Base-by-base conservation (phyloP, 2,888 invertebrate species). In the Macrophya annulata region DNA sequence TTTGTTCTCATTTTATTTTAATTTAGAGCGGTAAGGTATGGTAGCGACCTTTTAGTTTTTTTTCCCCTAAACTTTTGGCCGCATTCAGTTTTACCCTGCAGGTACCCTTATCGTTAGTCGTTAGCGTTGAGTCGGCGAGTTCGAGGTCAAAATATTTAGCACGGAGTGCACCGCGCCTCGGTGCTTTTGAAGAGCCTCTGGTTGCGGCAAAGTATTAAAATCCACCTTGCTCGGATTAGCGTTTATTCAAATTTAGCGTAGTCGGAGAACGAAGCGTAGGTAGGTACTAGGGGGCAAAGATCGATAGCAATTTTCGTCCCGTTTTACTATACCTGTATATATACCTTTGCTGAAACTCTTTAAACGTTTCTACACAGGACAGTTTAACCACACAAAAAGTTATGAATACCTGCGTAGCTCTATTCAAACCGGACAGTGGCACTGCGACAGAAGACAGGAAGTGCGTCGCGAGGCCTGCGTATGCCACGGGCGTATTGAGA, bases 381-480 rank as follows among this genome's bases (percentile, higher is more conserved):
- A 89, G 90, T 89, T 89, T 88, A 89, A 89, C 89, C 88, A 89
- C 89, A 81, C 43, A 68, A 89, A 88, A 88, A 88, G 86, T 87
- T 88, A 88, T 89, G 88, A 88, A 89, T 89, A 88, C 88, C 86
- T 87, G 88, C 88, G 88, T 86, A 85, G 86, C 84, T 86, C 87
- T 85, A 85, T 87, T 87, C 84, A 85, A 86, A 85, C 85, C 82
- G 86, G 84, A 87, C 85, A 82, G 84, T 84, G 81, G 40, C 59
- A 43, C 31, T n/a, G 59, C 62, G 62, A 62, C 59, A 81, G 59
- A 62, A 62, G 81, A 62, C 81, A 81, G 81, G 81, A 81, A 81
- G 81, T 81, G 81, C 81, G 77, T 77, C 17, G 48, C 51, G 77
- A 21, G 48, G 31, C 25, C 55, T 77, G n/a, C 77, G 62, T 81